These are phyloP conservation scores for Naja naja DNA, from an alignment of 2,113 vertebrate genomes.

Conservation along the genomic window DNA sequence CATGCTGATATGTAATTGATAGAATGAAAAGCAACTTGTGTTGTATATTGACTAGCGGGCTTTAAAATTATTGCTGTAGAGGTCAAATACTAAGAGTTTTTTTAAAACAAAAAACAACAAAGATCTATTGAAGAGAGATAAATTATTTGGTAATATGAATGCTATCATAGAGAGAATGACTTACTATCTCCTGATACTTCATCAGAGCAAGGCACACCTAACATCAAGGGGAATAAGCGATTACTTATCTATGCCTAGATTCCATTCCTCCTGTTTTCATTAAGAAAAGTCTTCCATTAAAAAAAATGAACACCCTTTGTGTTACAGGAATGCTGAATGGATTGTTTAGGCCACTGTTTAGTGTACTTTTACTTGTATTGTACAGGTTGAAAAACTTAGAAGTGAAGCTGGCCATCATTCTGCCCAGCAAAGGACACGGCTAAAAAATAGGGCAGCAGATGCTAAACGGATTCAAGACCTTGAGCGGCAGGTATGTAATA, in stretches of 20 bases:
- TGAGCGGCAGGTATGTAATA: conserved; percentile 79
- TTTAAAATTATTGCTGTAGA: neutral
- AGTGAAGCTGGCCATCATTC: conserved; percentile 72
- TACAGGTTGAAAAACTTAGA: conserved; percentile 84
- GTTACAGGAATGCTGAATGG: neutral
- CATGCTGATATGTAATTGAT: neutral
- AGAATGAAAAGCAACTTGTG: neutral
- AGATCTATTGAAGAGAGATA: neutral
- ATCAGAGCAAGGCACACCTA: neutral
- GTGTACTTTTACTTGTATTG: conserved; percentile 1
- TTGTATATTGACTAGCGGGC: neutral
- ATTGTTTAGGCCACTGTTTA: neutral
- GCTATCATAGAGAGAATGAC: neutral
- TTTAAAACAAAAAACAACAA: neutral
- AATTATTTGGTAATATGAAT: neutral
- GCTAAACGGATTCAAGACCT: conserved; percentile 86
- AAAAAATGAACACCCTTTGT: neutral
- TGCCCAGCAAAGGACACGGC: conserved; percentile 74
- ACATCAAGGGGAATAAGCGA: neutral
- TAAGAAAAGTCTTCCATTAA: neutral
- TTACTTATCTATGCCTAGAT: neutral
- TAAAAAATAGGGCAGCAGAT: conserved; percentile 76
- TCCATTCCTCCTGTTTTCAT: neutral
- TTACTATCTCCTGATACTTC: neutral
- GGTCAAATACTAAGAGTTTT: neutral